Evolutionary conservation across 2,888 invertebrate genomes (phyloP).

Genomic region (Cremastinae sp.): DNA sequence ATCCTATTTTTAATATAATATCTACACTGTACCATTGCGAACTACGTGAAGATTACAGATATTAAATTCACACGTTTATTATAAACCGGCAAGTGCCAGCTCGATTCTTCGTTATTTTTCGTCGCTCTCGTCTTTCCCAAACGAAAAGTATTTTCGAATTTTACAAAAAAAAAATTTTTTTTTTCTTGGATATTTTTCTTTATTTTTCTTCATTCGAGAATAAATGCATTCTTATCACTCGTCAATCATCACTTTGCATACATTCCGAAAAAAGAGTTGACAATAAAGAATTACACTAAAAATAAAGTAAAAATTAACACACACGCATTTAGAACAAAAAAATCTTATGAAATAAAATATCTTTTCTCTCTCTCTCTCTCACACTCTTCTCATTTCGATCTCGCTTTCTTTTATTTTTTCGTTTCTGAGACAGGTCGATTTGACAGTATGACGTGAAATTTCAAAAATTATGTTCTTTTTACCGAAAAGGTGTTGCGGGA

Average conservation of each 20-base stretch:
- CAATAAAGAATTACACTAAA: conserved; percentile 3
- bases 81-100: conserved; percentile 53
- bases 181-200: background rate
- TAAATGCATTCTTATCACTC: conserved; percentile 34
- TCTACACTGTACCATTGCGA: conserved; percentile 62
- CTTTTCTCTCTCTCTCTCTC: background rate
- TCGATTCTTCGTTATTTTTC: conserved; percentile 28
- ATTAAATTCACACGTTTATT: conserved; percentile 57
- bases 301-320: conserved; percentile 9
- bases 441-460: conserved; percentile 8
- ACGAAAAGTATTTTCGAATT: conserved; percentile 3
- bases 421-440: conserved; percentile 6
- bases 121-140: conserved; percentile 9
- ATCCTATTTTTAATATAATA: conserved; percentile 26
- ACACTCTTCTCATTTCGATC: too few species aligned
- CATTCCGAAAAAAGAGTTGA: conserved; percentile 20
- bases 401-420: background rate
- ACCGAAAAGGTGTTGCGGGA: too few species aligned
- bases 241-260: conserved; percentile 38
- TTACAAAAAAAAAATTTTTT: conserved; percentile 17
- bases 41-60: conserved; percentile 61
- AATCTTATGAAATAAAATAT: conserved; percentile 50
- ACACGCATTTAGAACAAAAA: conserved; percentile 28
- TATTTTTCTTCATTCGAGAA: conserved; percentile 22
- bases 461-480: too few species aligned